Base-by-base conservation (phyloP, 2,797 vertebrate genomes). In the Chelon labrosus region DNA sequence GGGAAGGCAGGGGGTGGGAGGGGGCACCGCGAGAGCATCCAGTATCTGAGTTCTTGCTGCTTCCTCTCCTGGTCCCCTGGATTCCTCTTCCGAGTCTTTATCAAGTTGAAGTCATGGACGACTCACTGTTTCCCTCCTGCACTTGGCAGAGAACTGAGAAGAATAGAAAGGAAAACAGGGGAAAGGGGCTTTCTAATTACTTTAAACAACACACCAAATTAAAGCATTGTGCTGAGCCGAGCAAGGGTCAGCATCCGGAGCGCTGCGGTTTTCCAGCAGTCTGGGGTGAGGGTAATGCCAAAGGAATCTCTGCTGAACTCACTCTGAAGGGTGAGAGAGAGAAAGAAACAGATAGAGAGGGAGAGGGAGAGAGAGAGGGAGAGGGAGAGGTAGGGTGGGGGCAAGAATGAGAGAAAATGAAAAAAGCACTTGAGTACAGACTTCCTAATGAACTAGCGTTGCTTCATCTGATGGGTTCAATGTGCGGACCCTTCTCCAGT, bases 201-300 rank as follows among this genome's bases (percentile, higher is more conserved):
- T 90, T 92, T 88, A 89, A 94, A 92, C 86, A 93, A 89, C 89
- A 88, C 86, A 84, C 85, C 84, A 93, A 94, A 93, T 92, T 88
- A 92, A 93, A 92, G 88, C 89, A 88, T 92, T 91, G 91, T 92
- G 89, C 88, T 85, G 88, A 79, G 81, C 66, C 10, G 82, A 89
- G 78, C 79, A 82, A 83, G 86, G 91, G 90, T 93, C 90, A 91
- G 82, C 87, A 90, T 92, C 89, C 89, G 86, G 89, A 93, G 90
- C 73, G 46, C 68, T 82, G 85, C 19, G 81, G 82, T 89, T 93
- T 92, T 88, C 85, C 86, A 89, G 85, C 86, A 89, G 86, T 79
- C 86, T 86, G 70, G 80, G 87, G 78, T 85, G 85, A 89, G 85
- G 87, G 77, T 93, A 91, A 92, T 86, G 84, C 82, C 72, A 83